Percentiles rank a stretch among this genome's conserved stretches.
Evolutionary conservation across 2,888 invertebrate species (phyloP).

Genomic region (Aphelenchoides bicaudatus): DNA sequence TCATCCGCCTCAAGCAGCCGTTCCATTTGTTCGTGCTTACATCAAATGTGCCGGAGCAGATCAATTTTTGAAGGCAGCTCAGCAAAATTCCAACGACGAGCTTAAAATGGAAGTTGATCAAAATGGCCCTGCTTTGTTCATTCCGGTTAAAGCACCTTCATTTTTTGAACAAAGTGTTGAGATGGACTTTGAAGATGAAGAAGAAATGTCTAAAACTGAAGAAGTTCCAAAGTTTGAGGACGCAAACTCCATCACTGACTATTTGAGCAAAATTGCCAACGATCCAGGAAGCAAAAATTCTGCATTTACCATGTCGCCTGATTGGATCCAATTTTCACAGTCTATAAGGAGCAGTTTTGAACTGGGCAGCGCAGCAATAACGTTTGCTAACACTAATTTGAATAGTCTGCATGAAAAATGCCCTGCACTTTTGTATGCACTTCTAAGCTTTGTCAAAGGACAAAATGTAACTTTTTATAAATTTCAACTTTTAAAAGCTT

Average conservation of each 20-base stretch:
- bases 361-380: constrained; percentile 1
- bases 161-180: no score
- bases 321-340: no score
- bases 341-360: not conserved
- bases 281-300: not conserved
- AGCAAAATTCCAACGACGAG: not conserved
- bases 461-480: no score
- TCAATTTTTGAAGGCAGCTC: not conserved
- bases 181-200: no score
- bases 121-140: not conserved
- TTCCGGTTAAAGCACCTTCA: not conserved
- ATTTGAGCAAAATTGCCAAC: not conserved
- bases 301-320: no score
- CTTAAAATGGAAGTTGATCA: constrained; percentile 15
- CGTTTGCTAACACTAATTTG: not conserved
- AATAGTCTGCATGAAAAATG: no score
- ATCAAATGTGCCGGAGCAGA: constrained; percentile 22
- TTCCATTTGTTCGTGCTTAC: constrained; percentile 29
- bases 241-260: not conserved
- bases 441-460: no score
- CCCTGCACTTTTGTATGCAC: no score
- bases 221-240: no score
- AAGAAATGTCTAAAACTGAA: no score
- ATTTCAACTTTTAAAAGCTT: no score
- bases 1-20: constrained; percentile 17